phyloP scores from a whole-genome alignment of 1,140 invertebrate genomes.

The Brachionus sp. region DNA sequence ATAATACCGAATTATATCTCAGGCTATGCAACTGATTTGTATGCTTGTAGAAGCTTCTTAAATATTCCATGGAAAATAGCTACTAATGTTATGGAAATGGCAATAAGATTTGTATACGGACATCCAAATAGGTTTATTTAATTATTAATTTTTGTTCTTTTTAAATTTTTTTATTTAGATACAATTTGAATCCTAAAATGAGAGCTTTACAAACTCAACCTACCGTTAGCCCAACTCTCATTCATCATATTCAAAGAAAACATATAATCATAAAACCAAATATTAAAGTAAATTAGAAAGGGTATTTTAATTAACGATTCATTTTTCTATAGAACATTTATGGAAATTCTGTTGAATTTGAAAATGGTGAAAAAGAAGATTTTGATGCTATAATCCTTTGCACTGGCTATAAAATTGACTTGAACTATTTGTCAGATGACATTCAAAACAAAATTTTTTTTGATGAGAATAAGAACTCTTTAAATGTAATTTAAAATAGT shows the following conservation, averaged over 20 bases:
- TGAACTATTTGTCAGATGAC: slow-evolving; percentile 53
- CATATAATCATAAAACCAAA: slow-evolving; percentile 53
- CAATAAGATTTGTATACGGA: slow-evolving; percentile 51
- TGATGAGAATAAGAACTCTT: slow-evolving; percentile 50
- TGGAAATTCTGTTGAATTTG: slow-evolving; percentile 52
- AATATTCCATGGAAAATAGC: slow-evolving; percentile 50
- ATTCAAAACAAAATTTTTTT: slow-evolving; percentile 48
- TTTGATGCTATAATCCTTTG: slow-evolving; percentile 56
- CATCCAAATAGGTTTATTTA: slow-evolving; percentile 51
- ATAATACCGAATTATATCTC: slow-evolving; percentile 55
- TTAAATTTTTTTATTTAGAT: slow-evolving; percentile 48
- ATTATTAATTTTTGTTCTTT: background rate
- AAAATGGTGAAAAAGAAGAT: slow-evolving; percentile 52
- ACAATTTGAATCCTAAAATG: slow-evolving; percentile 57
- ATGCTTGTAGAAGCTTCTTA: slow-evolving; percentile 53
- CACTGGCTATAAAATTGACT: slow-evolving; percentile 58
- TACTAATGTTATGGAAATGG: slow-evolving; percentile 50
- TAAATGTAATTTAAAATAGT: slow-evolving; percentile 49
- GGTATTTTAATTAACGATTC: background rate
- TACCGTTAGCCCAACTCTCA: slow-evolving; percentile 54
- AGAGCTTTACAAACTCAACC: slow-evolving; percentile 54
- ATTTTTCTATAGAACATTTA: slow-evolving; percentile 50
- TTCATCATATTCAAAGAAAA: slow-evolving; percentile 55
- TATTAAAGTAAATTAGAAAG: slow-evolving; percentile 49
- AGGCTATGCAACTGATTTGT: slow-evolving; percentile 52